phyloP scores from a whole-genome alignment of 2,113 vertebrate species.

The Leucosticte australis region DNA sequence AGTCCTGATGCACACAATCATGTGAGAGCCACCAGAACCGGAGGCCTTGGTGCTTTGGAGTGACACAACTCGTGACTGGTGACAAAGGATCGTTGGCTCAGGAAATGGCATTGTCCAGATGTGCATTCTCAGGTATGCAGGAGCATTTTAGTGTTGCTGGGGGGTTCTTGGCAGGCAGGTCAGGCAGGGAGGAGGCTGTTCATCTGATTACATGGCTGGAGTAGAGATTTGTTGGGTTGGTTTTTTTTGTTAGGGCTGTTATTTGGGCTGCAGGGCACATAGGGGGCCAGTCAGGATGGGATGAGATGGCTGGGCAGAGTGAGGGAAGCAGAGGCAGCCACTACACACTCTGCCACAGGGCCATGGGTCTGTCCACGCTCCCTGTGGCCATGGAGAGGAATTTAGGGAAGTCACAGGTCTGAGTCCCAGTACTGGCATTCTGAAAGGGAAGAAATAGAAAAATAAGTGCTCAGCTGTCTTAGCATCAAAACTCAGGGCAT shows the following conservation, averaged over 20 bases:
- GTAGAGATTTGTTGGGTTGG: background rate
- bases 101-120: background rate
- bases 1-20: background rate
- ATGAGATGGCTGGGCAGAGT: background rate
- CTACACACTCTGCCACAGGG: background rate
- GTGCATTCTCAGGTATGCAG: background rate
- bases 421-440: background rate
- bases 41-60: background rate
- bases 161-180: background rate
- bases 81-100: accelerated
- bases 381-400: background rate
- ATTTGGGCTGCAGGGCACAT: background rate
- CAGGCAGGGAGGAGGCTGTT: background rate
- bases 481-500: background rate
- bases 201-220: background rate
- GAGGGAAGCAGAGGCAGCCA: background rate
- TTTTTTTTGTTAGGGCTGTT: background rate
- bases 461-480: background rate
- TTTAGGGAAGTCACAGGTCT: background rate
- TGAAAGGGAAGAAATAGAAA: background rate
- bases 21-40: accelerated
- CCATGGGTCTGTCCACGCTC: background rate
- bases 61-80: accelerated
- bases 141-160: accelerated
- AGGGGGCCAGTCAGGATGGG: background rate